Conservation (phyloP, 30 jellyfish, hydroid and myxozoan genomes). For the Phacellophora camtschatica region DNA sequence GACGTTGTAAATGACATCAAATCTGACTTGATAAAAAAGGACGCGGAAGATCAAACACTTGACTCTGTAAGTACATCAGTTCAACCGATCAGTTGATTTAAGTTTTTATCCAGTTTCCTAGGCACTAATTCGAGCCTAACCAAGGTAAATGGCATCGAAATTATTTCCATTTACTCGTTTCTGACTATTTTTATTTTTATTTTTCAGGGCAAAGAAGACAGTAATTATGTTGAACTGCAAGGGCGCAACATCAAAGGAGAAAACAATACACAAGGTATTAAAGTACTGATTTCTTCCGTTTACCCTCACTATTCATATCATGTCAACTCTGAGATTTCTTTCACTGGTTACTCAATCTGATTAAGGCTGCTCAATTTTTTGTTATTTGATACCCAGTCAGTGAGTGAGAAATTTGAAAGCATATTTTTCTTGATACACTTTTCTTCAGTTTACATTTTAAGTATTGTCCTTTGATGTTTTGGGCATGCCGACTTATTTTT, state of each 20-base stretch:
- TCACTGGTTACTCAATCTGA: too few relatives aligned
- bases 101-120: background rate
- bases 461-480: background rate
- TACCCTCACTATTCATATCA: too few relatives aligned
- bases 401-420: too few relatives aligned
- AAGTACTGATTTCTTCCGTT: background rate
- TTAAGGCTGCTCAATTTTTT: too few relatives aligned
- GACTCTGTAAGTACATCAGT: conserved; percentile 76
- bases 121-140: background rate
- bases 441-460: too few relatives aligned
- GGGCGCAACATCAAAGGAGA: conserved; percentile 84
- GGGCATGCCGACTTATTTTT: conserved; percentile 18
- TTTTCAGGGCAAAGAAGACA: conserved; percentile 66
- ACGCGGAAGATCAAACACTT: conserved; percentile 84
- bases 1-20: conserved; percentile 96
- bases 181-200: background rate
- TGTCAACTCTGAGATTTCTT: too few relatives aligned
- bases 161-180: background rate
- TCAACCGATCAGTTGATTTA: conserved; percentile 19
- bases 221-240: conserved; percentile 57
- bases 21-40: conserved; percentile 83
- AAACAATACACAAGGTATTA: conserved; percentile 54
- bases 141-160: background rate
- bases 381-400: too few relatives aligned
- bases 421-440: too few relatives aligned